Conservation (phyloP, 2,113 vertebrate genomes). For the Rhea pennata region DNA sequence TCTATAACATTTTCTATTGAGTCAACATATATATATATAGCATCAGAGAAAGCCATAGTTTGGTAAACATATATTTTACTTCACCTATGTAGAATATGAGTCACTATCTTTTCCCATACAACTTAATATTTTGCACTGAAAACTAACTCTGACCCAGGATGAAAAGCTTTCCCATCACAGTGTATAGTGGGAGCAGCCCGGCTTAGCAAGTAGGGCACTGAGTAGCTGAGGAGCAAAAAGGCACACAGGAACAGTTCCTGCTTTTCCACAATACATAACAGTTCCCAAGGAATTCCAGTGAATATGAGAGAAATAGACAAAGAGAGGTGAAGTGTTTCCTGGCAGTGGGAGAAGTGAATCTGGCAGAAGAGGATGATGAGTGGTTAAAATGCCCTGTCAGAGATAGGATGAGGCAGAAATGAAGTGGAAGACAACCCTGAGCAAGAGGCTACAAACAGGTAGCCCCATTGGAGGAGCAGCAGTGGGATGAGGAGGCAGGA, state of each 20-base stretch:
- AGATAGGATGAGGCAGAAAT: neutral
- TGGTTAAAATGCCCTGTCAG: neutral
- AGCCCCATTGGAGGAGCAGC: neutral
- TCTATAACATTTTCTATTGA: neutral
- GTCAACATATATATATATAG: neutral
- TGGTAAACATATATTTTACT: neutral
- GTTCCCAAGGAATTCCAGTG: neutral
- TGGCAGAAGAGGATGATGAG: neutral
- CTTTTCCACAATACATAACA: fast-evolving
- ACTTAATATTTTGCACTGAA: neutral
- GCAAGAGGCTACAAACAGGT: neutral
- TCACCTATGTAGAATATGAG: neutral
- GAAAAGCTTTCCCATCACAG: neutral
- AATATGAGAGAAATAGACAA: fast-evolving
- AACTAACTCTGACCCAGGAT: neutral
- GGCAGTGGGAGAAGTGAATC: neutral
- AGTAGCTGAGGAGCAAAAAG: neutral
- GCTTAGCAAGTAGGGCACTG: neutral
- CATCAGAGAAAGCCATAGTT: neutral
- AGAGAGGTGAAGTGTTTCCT: neutral
- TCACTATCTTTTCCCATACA: neutral
- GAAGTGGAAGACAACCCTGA: neutral
- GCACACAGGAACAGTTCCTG: neutral
- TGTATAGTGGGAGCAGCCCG: neutral
- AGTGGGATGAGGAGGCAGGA: neutral